Conservation (phyloP, 2,888 invertebrate genomes). For the Hypsopygia costalis region DNA sequence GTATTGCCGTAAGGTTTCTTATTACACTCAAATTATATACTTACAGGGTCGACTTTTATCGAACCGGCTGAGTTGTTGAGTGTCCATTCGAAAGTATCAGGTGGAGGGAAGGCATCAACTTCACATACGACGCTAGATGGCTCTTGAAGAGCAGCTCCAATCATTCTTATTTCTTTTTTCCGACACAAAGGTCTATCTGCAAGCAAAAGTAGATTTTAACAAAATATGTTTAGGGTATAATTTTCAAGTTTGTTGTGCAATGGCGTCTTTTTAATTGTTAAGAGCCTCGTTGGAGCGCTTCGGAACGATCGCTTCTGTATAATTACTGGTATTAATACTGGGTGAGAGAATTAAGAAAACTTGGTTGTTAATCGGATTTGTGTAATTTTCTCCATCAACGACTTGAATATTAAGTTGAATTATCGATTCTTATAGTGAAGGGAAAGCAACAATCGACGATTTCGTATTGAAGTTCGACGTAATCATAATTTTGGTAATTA, state of each 20-base stretch:
- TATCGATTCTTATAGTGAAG: not conserved
- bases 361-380: slow-evolving; percentile 8
- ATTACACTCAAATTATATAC: slow-evolving; percentile 19
- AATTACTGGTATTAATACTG: slow-evolving; percentile 21
- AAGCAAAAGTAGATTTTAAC: slow-evolving; percentile 9
- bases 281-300: slow-evolving; percentile 2
- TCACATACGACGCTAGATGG: slow-evolving; percentile 89
- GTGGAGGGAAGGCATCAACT: slow-evolving; percentile 92
- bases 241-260: not conserved
- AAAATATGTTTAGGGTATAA: not conserved
- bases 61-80: slow-evolving; percentile 94
- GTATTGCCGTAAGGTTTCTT: too few relatives aligned
- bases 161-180: slow-evolving; percentile 88
- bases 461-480: too few relatives aligned
- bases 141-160: slow-evolving; percentile 92
- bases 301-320: slow-evolving; percentile 13
- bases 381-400: slow-evolving; percentile 6
- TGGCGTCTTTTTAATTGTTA: slow-evolving; percentile 5
- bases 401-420: slow-evolving; percentile 3
- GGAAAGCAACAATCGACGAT: too few relatives aligned
- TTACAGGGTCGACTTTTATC: slow-evolving; percentile 83
- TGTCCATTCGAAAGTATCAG: slow-evolving; percentile 92
- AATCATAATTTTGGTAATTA: too few relatives aligned
- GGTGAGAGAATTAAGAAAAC: slow-evolving; percentile 8
- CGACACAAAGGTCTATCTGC: slow-evolving; percentile 92